A percentile compares a stretch with the other conserved stretches of the same genome.
Conservation (phyloP, 53 echinoderm and acorn worm species). For the Apostichopus leukothele region DNA sequence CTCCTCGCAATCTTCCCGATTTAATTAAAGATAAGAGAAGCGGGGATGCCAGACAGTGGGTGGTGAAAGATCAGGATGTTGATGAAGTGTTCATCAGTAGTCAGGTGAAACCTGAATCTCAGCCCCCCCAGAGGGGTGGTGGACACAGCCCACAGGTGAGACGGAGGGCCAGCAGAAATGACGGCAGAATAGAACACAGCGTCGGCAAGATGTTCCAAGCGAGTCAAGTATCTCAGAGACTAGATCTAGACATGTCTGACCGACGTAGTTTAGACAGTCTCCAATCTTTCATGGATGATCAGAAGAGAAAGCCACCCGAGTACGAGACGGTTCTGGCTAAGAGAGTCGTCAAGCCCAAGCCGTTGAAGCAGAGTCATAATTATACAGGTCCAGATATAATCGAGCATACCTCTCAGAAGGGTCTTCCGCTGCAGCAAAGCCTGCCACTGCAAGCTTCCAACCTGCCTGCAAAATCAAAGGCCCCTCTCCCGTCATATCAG, state of each 20-base stretch:
- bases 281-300: constrained; percentile 28
- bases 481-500: constrained; percentile 34
- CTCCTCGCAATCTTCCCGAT: constrained; percentile 25
- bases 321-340: constrained; percentile 27
- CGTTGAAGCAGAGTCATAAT: constrained; percentile 27
- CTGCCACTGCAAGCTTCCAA: not conserved
- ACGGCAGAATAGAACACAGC: not conserved
- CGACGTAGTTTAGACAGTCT: constrained; percentile 28
- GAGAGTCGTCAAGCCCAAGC: constrained; percentile 29
- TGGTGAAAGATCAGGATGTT: not conserved
- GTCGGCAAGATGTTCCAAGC: not conserved
- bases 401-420: not conserved
- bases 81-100: constrained; percentile 40
- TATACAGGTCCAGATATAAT: constrained; percentile 20
- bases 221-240: not conserved
- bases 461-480: not conserved
- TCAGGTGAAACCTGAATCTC: constrained; percentile 27
- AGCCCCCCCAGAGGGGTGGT: not conserved
- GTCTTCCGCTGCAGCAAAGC: not conserved
- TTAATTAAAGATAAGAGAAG: not conserved
- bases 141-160: not conserved
- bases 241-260: not conserved
- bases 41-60: constrained; percentile 3
- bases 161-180: not conserved
- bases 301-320: constrained; percentile 37